phyloP scores from a whole-genome alignment of 2,797 vertebrate genomes.

The Nyctibius grandis region DNA sequence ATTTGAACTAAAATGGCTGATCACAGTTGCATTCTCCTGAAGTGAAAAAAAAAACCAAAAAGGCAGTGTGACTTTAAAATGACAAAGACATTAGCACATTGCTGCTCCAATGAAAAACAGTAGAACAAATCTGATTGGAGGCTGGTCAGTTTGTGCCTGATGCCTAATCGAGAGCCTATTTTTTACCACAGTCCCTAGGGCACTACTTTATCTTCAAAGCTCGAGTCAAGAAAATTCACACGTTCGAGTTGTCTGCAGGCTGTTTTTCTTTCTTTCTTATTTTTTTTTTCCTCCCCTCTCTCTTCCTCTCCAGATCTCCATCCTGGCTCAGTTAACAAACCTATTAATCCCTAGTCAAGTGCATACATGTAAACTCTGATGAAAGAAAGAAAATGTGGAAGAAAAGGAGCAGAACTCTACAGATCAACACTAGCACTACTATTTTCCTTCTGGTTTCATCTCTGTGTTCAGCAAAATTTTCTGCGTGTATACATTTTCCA shows the following conservation, averaged over 20 bases:
- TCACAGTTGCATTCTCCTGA: neutral
- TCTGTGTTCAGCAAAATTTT: neutral
- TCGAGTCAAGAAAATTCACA: constrained; percentile 54
- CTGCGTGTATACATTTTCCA: neutral
- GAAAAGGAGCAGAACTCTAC: constrained; percentile 5
- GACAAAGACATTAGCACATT: neutral
- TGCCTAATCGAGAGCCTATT: constrained; percentile 53
- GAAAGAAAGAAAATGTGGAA: constrained; percentile 52
- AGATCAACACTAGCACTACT: neutral
- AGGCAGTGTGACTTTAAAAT: constrained; percentile 25
- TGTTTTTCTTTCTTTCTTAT: neutral
- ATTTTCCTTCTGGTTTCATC: neutral
- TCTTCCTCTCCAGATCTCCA: constrained; percentile 26
- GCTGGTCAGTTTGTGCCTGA: constrained; percentile 41
- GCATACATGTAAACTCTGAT: constrained; percentile 55
- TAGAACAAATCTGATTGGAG: constrained; percentile 52
- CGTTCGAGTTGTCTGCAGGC: constrained; percentile 58
- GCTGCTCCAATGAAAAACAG: neutral
- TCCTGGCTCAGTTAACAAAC: constrained; percentile 57
- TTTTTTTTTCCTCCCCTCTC: neutral
- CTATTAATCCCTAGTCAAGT: constrained; percentile 73
- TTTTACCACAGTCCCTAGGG: constrained; percentile 53
- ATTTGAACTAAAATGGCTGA: neutral
- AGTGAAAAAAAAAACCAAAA: neutral
- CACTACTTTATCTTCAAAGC: constrained; percentile 62